Evolutionary conservation across 2,113 vertebrate species (phyloP).

Genomic region (Collichthys lucidus): DNA sequence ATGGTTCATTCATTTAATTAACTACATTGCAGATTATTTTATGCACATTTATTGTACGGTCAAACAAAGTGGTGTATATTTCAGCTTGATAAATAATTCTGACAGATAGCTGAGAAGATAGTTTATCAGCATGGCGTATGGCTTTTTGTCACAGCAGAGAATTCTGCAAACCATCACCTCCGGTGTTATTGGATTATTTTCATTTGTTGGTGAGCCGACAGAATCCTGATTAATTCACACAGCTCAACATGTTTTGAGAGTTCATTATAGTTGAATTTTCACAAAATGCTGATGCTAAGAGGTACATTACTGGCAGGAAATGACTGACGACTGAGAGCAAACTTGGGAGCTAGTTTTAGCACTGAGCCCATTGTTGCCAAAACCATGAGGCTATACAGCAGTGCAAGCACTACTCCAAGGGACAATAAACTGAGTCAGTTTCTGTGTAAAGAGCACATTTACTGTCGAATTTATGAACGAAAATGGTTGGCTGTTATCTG

Average conservation of each 20-base stretch:
- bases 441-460: slow-evolving; percentile 4
- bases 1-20: neutral
- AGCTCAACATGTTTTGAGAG: neutral
- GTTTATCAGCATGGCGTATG: neutral
- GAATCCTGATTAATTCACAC: slow-evolving; percentile 1
- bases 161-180: neutral
- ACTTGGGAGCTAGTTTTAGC: neutral
- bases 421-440: slow-evolving; percentile 13
- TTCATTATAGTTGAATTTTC: neutral
- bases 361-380: neutral
- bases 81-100: slow-evolving; percentile 12
- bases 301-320: neutral
- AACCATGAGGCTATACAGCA: slow-evolving; percentile 8
- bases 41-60: neutral
- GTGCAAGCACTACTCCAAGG: neutral
- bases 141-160: neutral
- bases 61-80: neutral
- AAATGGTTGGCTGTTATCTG: neutral
- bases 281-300: neutral
- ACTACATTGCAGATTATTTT: neutral
- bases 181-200: neutral
- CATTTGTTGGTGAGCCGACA: neutral
- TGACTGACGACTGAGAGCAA: neutral
- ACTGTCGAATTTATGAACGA: slow-evolving; percentile 25
- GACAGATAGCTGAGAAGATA: neutral